phyloP scores from a whole-genome alignment of 2,888 invertebrate genomes.

The Nemoura dubitans region DNA sequence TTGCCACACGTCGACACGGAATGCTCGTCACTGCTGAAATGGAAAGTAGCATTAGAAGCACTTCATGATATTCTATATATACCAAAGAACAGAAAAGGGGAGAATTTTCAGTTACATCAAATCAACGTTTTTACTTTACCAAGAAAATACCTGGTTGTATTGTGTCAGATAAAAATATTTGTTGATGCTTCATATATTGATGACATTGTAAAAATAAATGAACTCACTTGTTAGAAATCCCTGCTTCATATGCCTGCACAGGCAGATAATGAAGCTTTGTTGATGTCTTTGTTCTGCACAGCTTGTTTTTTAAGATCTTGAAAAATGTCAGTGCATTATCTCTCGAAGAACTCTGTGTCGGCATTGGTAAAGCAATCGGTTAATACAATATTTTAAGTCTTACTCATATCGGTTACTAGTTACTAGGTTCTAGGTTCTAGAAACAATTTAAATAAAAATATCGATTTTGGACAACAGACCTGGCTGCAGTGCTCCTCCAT shows the following conservation, averaged over 20 bases:
- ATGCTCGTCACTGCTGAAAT: background rate
- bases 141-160: too few species aligned
- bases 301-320: conserved; percentile 59
- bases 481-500: conserved; percentile 65
- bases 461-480: conserved; percentile 47
- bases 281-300: conserved; percentile 55
- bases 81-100: too few species aligned
- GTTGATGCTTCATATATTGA: too few species aligned
- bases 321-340: conserved; percentile 60
- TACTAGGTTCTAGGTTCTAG: too few species aligned
- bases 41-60: too few species aligned
- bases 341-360: conserved; percentile 58
- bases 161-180: too few species aligned
- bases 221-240: background rate
- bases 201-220: background rate
- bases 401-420: too few species aligned
- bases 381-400: background rate
- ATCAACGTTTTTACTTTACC: too few species aligned
- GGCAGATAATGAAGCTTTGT: conserved; percentile 55
- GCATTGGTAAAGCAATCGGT: conserved; percentile 53
- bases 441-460: too few species aligned
- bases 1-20: background rate
- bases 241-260: conserved; percentile 50
- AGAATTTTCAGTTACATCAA: too few species aligned
- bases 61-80: too few species aligned